These are phyloP conservation scores for Semotilus atromaculatus DNA, from an alignment of 2,797 vertebrate genomes.

Conservation along the genomic window DNA sequence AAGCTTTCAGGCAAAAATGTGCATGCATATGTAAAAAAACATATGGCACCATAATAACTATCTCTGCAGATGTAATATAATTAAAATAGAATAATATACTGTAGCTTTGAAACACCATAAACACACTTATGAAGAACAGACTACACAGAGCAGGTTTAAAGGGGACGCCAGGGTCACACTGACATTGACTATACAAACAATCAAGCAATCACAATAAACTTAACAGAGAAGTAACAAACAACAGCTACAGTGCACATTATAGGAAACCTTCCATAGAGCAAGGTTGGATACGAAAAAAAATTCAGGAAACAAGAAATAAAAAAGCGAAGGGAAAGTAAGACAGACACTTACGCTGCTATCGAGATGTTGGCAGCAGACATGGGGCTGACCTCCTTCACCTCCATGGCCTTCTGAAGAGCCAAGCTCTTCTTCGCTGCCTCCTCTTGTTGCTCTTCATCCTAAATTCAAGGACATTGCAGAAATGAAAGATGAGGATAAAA, in stretches of 20 bases:
- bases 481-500: background rate
- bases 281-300: background rate
- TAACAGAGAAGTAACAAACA: background rate
- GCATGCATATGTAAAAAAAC: background rate
- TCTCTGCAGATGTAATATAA: background rate
- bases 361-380: conserved; percentile 96
- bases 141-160: conserved; percentile 40
- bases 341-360: conserved; percentile 89
- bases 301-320: background rate
- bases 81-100: background rate
- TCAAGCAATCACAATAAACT: conserved; percentile 15
- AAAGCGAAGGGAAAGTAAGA: background rate
- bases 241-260: background rate
- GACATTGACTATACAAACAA: conserved; percentile 11
- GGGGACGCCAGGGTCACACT: background rate
- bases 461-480: conserved; percentile 1
- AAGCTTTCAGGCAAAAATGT: background rate
- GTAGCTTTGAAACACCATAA: background rate
- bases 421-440: conserved; percentile 97
- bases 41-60: background rate
- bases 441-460: conserved; percentile 98
- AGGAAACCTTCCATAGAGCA: background rate
- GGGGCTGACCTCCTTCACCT: conserved; percentile 98
- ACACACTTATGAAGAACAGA: conserved; percentile 28
- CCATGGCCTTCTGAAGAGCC: conserved; percentile 95